Percentiles rank a stretch among this genome's conserved stretches.
These are phyloP conservation scores for Formicarius rufipectus DNA, from an alignment of 2,113 vertebrate species.

Conservation along the genomic window DNA sequence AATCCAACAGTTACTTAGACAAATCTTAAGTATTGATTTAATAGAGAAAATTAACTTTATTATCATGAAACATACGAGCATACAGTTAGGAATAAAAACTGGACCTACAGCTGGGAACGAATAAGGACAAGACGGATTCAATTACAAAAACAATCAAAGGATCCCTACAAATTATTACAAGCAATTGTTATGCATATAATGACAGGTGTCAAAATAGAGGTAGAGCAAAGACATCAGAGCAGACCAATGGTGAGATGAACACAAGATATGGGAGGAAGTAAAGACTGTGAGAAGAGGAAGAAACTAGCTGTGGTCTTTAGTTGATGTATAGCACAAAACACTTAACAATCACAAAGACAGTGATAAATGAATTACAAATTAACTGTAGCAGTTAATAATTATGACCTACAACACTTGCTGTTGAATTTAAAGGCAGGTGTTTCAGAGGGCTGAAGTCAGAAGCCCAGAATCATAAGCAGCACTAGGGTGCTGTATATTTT, in stretches of 20 bases:
- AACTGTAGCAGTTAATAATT: not conserved
- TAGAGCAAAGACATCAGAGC: not conserved
- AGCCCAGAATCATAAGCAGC: not conserved
- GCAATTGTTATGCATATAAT: not conserved
- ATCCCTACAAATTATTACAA: not conserved
- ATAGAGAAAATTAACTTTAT: not conserved
- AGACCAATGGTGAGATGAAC: fast-evolving
- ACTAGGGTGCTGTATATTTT: fast-evolving
- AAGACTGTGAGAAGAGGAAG: not conserved
- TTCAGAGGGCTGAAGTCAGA: not conserved
- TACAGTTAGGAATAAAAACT: not conserved
- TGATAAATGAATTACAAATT: not conserved
- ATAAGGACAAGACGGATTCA: not conserved
- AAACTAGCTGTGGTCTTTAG: not conserved
- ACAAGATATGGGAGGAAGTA: not conserved
- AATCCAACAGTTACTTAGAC: not conserved
- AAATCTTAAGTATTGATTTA: not conserved
- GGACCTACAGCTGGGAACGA: not conserved
- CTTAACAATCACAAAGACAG: not conserved
- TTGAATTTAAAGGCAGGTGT: not conserved
- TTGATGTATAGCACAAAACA: not conserved
- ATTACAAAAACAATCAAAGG: not conserved
- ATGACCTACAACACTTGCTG: not conserved
- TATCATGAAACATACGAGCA: fast-evolving
- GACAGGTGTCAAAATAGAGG: not conserved